phyloP scores from a whole-genome alignment of 37 sponge, comb jelly and placozoan genomes.

The Hexactinellida sp. region DNA sequence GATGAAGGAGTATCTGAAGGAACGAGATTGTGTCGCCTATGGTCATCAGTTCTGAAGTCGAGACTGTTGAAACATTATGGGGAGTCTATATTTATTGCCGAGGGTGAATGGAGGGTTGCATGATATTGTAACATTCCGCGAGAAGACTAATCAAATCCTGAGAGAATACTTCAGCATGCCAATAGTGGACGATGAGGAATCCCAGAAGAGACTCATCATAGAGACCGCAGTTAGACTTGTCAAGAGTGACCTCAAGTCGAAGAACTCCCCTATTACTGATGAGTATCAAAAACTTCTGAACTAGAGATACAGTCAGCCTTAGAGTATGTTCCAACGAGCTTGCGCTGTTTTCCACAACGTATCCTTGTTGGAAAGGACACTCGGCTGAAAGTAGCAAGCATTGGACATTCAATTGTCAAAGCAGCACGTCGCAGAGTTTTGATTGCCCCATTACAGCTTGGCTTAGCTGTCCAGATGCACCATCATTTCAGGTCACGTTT shows the following conservation, averaged over 20 bases:
- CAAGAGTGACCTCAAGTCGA: constrained; percentile 15
- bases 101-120: not conserved
- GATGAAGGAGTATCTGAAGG: not conserved
- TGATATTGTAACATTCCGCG: not conserved
- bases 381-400: not conserved
- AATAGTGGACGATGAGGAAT: not conserved
- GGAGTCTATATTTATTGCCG: not conserved
- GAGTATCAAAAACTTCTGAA: constrained; percentile 10
- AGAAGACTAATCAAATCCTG: constrained; percentile 20
- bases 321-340: constrained; percentile 15
- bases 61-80: not conserved
- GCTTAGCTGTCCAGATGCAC: constrained; percentile 12
- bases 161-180: constrained; percentile 8
- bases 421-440: not conserved
- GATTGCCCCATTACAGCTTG: constrained; percentile 17
- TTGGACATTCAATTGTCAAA: constrained; percentile 15
- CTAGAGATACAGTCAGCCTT: not conserved
- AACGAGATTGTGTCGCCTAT: not conserved
- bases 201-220: constrained; percentile 16
- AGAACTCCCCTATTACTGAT: constrained; percentile 3
- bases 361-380: not conserved
- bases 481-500: constrained; percentile 18
- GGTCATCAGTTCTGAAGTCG: not conserved
- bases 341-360: not conserved
- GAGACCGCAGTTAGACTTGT: constrained; percentile 15